Conservation (phyloP, 2,888 invertebrate species). For the Omphaloscelis lunosa region DNA sequence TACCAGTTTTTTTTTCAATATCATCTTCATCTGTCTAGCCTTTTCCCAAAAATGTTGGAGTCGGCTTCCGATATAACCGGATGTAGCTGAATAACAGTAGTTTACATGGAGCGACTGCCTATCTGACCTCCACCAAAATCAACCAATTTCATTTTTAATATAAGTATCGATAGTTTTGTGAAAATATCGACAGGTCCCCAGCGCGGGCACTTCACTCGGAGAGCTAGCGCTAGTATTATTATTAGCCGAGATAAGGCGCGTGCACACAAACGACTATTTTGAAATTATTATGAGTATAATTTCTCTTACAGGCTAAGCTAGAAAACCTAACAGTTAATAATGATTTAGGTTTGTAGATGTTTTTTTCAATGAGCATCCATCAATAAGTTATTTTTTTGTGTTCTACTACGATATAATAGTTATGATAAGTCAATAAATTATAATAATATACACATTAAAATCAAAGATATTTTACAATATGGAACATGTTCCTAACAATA, state of each 20-base stretch:
- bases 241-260: slow-evolving; percentile 82
- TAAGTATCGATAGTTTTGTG: slow-evolving; percentile 23
- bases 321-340: not conserved
- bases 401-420: no score
- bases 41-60: no score
- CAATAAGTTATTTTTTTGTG: not conserved
- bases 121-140: no score
- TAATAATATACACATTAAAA: not conserved
- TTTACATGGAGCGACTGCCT: no score
- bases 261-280: slow-evolving; percentile 68
- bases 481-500: not conserved
- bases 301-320: not conserved
- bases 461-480: not conserved
- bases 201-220: slow-evolving; percentile 60
- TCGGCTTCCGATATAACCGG: not conserved
- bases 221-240: slow-evolving; percentile 87
- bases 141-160: not conserved
- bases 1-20: not conserved
- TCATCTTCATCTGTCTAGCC: not conserved
- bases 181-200: slow-evolving; percentile 42
- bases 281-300: slow-evolving; percentile 33
- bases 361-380: no score
- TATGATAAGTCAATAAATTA: not conserved
- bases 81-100: not conserved
- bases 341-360: not conserved